Evolutionary conservation across 2,797 vertebrate genomes (phyloP).

Genomic region (Liasis olivaceus): DNA sequence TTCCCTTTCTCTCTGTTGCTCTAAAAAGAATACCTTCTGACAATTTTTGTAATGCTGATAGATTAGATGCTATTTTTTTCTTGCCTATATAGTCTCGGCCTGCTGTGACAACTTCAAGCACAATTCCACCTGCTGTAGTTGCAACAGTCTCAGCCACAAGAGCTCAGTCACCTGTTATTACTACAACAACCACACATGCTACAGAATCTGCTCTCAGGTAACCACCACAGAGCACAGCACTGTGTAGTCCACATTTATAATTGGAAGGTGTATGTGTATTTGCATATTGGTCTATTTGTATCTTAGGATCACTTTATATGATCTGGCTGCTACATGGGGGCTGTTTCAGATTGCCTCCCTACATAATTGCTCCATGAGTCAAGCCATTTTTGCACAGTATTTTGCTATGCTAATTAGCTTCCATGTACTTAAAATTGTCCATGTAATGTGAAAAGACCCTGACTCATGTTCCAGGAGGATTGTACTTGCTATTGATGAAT

Average conservation of each 20-base stretch:
- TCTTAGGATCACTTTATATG: not conserved
- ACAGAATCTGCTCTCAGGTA: slow-evolving; percentile 91
- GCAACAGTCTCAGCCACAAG: slow-evolving; percentile 91
- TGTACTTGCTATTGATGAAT: not conserved
- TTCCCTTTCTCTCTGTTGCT: not conserved
- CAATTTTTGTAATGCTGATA: not conserved
- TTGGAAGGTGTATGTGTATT: not conserved
- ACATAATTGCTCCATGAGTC: not conserved
- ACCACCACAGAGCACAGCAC: not conserved
- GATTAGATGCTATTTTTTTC: slow-evolving; percentile 16
- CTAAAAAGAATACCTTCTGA: not conserved
- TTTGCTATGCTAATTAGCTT: not conserved
- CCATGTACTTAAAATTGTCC: not conserved
- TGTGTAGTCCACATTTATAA: not conserved
- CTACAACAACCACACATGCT: slow-evolving; percentile 87
- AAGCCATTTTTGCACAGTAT: not conserved
- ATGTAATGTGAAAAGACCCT: accelerated
- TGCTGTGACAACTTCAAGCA: slow-evolving; percentile 88
- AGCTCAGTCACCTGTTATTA: slow-evolving; percentile 95
- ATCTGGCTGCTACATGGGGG: not conserved
- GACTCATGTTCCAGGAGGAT: not conserved
- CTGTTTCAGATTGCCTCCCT: not conserved
- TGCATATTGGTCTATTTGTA: not conserved
- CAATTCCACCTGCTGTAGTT: slow-evolving; percentile 92
- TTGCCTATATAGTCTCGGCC: slow-evolving; percentile 85